Conservation (phyloP, 2,113 vertebrate genomes). For the Tetraodon nigroviridis region DNA sequence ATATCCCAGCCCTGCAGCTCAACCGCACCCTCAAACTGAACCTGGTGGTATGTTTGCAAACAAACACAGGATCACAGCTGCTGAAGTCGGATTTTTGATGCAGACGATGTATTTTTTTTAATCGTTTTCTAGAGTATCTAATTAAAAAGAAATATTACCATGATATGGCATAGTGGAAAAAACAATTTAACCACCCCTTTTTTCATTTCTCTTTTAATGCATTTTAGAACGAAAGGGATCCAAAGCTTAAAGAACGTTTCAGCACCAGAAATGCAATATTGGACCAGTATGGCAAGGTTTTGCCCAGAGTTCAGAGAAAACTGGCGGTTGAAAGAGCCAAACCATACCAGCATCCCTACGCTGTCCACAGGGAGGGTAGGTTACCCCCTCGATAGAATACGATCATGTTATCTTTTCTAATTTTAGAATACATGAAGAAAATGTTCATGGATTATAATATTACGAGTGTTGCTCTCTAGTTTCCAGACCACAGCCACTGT, state of each 20-base stretch:
- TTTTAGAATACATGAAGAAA: too few species aligned
- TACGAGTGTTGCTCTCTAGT: conserved; percentile 69
- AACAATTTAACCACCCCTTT: too few species aligned
- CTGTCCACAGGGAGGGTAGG: conserved; percentile 81
- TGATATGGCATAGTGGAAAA: too few species aligned
- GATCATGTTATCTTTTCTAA: neutral
- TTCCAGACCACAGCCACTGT: conserved; percentile 84
- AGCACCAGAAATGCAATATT: conserved; percentile 86
- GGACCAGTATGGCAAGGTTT: conserved; percentile 85
- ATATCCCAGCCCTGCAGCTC: conserved; percentile 85
- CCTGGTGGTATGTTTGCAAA: conserved; percentile 70
- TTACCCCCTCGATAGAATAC: neutral
- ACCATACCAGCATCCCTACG: conserved; percentile 79
- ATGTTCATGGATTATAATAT: neutral
- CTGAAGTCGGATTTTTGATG: too few species aligned
- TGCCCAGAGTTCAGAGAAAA: conserved; percentile 87
- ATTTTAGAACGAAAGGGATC: conserved; percentile 82
- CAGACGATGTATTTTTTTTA: neutral
- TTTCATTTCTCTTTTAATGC: neutral
- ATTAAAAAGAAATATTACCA: too few species aligned
- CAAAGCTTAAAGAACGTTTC: conserved; percentile 81
- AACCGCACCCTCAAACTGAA: conserved; percentile 84
- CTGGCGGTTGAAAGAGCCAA: conserved; percentile 84
- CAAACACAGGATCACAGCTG: too few species aligned
- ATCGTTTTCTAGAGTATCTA: too few species aligned